Evolutionary conservation across 2,797 vertebrate species (phyloP), one percentile per base, ranked within the genome.

Genomic region (Pitangus sulphuratus): DNA sequence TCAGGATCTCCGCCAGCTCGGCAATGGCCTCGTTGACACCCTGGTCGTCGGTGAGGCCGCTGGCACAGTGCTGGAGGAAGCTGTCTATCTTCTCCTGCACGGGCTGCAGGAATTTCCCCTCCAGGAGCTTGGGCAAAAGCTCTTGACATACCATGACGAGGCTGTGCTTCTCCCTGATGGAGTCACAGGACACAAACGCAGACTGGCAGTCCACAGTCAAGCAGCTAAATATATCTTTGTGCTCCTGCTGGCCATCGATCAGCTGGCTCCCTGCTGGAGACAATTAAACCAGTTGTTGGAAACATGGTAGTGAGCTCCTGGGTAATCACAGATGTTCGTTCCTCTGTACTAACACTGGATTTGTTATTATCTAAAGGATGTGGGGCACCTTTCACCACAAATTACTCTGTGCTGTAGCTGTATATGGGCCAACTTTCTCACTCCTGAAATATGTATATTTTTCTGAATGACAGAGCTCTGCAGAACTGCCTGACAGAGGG

Each of bases 211-310:
- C 98, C 42, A 86, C 90, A 16, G 97, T 97, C 93, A 98, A 96
- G 88, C 98, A 98, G 95, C 98, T 98, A 87, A 98, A 99, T 74
- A 98, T 96, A 31, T 98, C 98, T 62, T 89, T 91, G 8, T 97
- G 58, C 33, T 97, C 96, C 82, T 89, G 90, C 5, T 92, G 89
- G 54, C 69, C 24, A 2, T 90, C 24, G 11, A 33, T 92, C 79
- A 57, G 61, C 57, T 93, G 97, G 79, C 60, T 97, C 61, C 96
- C 98, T 98, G 21, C 39, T 50, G 96, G 89, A 92, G 13, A 66
- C 26, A 94, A 93, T 78, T 48, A 91, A 94, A 81, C 28, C 3
- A 1, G 62, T 78, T 48, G 54, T 96, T 94, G 47, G 60, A 50
- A 84, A 61, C 25, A 31, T 0, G 1, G 50, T 0, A 37, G 48